Percentiles rank a stretch among this genome's conserved stretches.
These are phyloP conservation scores for Callyntrura guangdongensis DNA, from an alignment of 2,888 invertebrate genomes.

Conservation along the genomic window DNA sequence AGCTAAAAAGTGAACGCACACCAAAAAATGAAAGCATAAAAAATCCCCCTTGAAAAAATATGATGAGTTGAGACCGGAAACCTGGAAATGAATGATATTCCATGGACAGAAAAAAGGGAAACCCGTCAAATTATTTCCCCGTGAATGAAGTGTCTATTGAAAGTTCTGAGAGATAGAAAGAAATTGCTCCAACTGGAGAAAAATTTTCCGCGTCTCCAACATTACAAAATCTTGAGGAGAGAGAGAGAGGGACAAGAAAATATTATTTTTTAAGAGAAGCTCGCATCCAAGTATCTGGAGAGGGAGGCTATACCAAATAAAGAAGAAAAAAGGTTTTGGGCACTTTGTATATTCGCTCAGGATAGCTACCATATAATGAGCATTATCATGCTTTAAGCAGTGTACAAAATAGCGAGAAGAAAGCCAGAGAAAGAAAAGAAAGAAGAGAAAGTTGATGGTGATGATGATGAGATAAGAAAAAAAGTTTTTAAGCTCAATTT, in stretches of 20 bases:
- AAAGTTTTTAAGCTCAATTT: slow-evolving; percentile 69
- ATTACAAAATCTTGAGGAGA: background rate
- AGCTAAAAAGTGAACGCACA: background rate
- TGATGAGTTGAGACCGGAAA: no score
- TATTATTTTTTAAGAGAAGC: background rate
- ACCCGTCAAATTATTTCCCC: background rate
- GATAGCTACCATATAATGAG: background rate
- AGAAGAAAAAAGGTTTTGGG: background rate
- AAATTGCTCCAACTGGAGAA: background rate
- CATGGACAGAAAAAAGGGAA: background rate
- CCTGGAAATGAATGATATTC: background rate
- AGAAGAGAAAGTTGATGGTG: slow-evolving; percentile 38
- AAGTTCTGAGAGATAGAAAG: background rate
- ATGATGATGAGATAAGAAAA: slow-evolving; percentile 64
- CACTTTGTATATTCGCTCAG: background rate
- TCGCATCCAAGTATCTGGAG: background rate
- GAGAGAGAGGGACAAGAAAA: background rate
- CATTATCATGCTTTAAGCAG: slow-evolving; percentile 27
- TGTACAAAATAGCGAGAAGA: slow-evolving; percentile 2
- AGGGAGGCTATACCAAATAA: no score
- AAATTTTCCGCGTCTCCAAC: background rate
- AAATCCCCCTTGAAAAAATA: no score
- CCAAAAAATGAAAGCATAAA: background rate
- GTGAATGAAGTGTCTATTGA: background rate
- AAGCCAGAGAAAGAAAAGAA: background rate